Base-by-base conservation (phyloP, 2,113 vertebrate species). In the Silurus meridionalis region DNA sequence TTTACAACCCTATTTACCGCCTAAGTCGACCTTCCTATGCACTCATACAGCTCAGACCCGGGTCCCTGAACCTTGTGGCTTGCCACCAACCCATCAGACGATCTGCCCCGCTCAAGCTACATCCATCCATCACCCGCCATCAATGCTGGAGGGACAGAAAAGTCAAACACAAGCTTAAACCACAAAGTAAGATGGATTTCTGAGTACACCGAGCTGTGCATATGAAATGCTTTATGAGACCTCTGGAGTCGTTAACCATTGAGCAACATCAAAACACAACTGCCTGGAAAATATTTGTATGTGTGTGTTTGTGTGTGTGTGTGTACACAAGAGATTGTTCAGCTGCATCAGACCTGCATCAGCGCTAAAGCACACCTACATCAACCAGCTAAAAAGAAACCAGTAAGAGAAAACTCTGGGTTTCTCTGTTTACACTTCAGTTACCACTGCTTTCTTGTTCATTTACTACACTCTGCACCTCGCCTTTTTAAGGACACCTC, bases 1-100 rank as follows among this genome's bases (percentile, higher is more conserved):
- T 88, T 88, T 81, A 81, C 77, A 84, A 25, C 46, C 37, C 58
- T 37, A 83, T 85, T 82, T 78, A 79, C 67, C 52, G 14, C 19
- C 46, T 23, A 17, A 75, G 63, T 82, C 37, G 14, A 50, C 78
- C 8, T 63, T 67, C 66, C 64, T 50, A 23, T 48, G 55, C 10
- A 25, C 46, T 53, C 52, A 53, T 71, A 74, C 48, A 11, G 58
- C 85, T 86, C 57, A 86, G 66, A 61, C 46, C 48, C 23, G 28
- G 19, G 67, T 55, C 13, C 25, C 79, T 63, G 46, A 72, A 63
- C 66, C 14, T 21, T 3, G 13, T 25, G 58, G 50, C n/a, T 46
- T 23, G n/a, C 17, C 79, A 11, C n/a, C 23, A 53, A 63, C 25
- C 64, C 79, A 46, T 83, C 82, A 67, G 66, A 74, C 5, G 37